Evolutionary conservation across 2,113 vertebrate genomes (phyloP), one percentile per base, ranked within the genome.

Genomic region (Eptatretus burgeri): DNA sequence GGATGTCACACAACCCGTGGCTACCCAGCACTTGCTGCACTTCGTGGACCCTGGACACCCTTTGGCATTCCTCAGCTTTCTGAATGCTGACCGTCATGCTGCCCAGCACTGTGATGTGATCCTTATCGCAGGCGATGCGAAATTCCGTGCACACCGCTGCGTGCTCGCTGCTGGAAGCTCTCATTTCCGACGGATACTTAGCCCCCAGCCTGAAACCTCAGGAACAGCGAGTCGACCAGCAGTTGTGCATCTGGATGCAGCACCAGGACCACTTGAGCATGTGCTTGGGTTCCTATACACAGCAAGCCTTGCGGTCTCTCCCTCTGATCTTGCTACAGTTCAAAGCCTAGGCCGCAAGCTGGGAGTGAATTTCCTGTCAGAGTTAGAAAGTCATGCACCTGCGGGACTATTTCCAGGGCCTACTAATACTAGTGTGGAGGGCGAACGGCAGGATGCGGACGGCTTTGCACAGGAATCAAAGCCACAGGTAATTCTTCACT

Each of bases 251-350:
- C n/a, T 60, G 56, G 56, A 60, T 10, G 20, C 20, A n/a, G 56
- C 56, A 10, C 56, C 56, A 11, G 56, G 56, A n/a, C 9, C 56
- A n/a, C 20, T 60, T 13, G 56, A 60, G 56, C 56, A 17, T n/a
- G 56, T 60, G 12, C 56, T 60, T n/a, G n/a, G n/a, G n/a, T 60
- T 60, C 11, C 56, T 60, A 11, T 60, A 60, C 56, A 60, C 56
- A 11, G 56, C 56, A 20, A 60, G 56, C 56, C n/a, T 60, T n/a
- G n/a, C 10, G n/a, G 56, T 60, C n/a, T n/a, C n/a, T 20, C n/a
- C 56, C n/a, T n/a, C 56, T n/a, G n/a, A 20, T 17, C n/a, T 20
- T n/a, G n/a, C n/a, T 20, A 20, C 56, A 17, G 56, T 60, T n/a
- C 56, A 20, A 20, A 20, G n/a, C n/a, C 56, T 60, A 20, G 56